Base-by-base conservation (phyloP, 2,797 vertebrate species). In the Takifugu ocellatus region DNA sequence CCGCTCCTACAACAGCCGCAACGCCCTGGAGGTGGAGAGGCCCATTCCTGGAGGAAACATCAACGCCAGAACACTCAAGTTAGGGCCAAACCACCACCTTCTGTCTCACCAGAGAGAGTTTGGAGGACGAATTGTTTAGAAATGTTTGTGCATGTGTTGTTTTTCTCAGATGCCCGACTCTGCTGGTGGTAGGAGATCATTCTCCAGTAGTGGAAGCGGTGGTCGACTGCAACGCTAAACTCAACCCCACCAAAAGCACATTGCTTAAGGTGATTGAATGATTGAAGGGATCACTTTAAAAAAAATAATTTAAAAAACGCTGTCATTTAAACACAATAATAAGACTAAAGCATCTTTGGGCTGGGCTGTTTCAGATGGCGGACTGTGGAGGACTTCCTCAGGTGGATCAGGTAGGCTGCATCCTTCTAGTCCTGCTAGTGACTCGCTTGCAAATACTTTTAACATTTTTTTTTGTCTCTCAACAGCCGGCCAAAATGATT, bases 351-450 rank as follows among this genome's bases (percentile, higher is more conserved):
- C 0, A 6, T 68, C 61, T 54, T 61, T 55, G 14, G 5, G 14
- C 43, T 65, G 64, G 66, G 27, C 49, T 51, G 21, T 74, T 83
- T 47, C 63, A 99, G 96, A 99, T 99, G 96, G 94, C 95, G 0
- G 96, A 99, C 77, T 98, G 95, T 0, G 96, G 96, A 46, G 96
- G 96, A 58, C 94, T 97, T 79, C 96, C 96, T 16, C 96, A 97
- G 73, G 92, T 96, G 80, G 93, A 93, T 67, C 96, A 98, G 95
- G 96, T 98, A 83, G 68, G 83, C 31, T 77, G 16, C n/a, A 16
- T 7, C 12, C 21, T 73, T 54, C 45, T 24, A 64, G 16, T 42
- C 21, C 6, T 16, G n/a, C 0, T 8, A 48, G n/a, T 1, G 36
- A 49, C 15, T 29, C 5, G 10, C 5, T 52, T 63, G 27, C 1